Evolutionary conservation across 2,797 vertebrate species (phyloP).

Genomic region (Chromobotia macracanthus): DNA sequence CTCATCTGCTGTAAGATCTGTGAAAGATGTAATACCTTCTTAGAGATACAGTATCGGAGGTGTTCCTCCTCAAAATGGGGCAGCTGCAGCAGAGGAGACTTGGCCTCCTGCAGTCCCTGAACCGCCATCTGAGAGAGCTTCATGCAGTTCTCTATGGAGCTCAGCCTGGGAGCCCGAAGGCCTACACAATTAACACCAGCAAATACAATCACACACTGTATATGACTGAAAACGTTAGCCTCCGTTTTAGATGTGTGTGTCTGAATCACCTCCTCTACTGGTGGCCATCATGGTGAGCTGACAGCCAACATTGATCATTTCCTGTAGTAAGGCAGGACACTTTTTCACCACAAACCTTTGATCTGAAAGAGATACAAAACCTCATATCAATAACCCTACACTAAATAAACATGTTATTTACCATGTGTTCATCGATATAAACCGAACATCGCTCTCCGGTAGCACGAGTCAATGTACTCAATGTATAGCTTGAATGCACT

Average conservation of each 20-base stretch:
- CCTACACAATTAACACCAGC: constrained; percentile 63
- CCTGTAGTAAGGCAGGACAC: constrained; percentile 94
- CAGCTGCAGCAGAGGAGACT: constrained; percentile 93
- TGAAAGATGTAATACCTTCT: constrained; percentile 82
- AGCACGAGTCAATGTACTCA: not conserved
- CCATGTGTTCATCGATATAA: not conserved
- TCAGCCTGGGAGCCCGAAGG: constrained; percentile 92
- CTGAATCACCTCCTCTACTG: constrained; percentile 89
- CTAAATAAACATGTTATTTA: not conserved
- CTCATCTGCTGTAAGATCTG: not conserved
- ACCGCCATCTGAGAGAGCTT: constrained; percentile 98
- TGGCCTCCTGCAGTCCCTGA: constrained; percentile 95
- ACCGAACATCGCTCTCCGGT: not conserved
- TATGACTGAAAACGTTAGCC: not conserved
- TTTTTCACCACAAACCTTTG: constrained; percentile 96
- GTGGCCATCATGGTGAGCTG: constrained; percentile 98
- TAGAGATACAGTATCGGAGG: constrained; percentile 91
- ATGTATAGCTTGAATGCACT: not conserved
- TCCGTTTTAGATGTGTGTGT: not conserved
- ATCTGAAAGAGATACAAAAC: constrained; percentile 75
- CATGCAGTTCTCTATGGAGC: constrained; percentile 98
- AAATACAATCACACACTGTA: not conserved
- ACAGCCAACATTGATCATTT: constrained; percentile 99
- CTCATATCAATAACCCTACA: not conserved
- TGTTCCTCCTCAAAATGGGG: constrained; percentile 98